Conservation (phyloP, 1,140 invertebrate species). For the Octopus sinensis region DNA sequence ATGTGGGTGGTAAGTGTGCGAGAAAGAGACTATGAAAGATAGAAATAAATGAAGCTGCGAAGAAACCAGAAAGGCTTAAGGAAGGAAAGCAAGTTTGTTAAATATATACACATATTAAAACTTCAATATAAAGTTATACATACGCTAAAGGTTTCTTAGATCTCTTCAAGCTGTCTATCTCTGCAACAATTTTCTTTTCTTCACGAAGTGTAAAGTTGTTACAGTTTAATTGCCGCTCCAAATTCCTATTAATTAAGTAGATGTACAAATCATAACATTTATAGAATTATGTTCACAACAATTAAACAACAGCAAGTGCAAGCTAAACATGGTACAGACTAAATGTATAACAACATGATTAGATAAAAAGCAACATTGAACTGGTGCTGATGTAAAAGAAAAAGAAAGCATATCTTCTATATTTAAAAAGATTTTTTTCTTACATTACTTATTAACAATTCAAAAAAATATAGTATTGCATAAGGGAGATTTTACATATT, state of each 20-base stretch:
- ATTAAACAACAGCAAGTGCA: too few relatives aligned
- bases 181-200: constrained; percentile 55
- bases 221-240: constrained; percentile 48
- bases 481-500: too few relatives aligned
- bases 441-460: too few relatives aligned
- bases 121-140: constrained; percentile 19
- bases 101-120: background rate
- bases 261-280: too few relatives aligned
- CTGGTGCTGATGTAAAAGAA: too few relatives aligned
- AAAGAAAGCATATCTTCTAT: too few relatives aligned
- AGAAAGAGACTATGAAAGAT: background rate
- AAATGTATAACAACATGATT: too few relatives aligned
- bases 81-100: background rate
- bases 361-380: too few relatives aligned
- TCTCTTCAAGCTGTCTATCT: constrained; percentile 53
- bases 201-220: constrained; percentile 52
- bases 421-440: too few relatives aligned
- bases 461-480: too few relatives aligned
- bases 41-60: background rate
- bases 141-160: constrained; percentile 54
- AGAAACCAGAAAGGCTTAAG: background rate
- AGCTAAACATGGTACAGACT: too few relatives aligned
- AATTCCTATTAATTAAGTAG: constrained; percentile 28
- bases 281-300: too few relatives aligned
- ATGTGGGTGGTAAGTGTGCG: background rate